Conservation (phyloP, 92 coral and sea anemone species). For the Zoanthus gigantus region DNA sequence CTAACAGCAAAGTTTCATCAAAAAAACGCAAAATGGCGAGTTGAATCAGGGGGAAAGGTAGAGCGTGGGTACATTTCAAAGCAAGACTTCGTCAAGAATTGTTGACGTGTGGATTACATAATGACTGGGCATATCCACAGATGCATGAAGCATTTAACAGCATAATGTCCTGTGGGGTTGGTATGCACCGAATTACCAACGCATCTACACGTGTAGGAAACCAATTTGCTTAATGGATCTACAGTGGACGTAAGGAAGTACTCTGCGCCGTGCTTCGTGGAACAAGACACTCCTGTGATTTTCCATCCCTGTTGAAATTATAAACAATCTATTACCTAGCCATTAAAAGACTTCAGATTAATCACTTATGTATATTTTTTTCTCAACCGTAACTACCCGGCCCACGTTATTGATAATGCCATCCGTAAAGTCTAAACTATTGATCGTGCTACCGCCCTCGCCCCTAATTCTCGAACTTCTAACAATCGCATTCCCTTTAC, state of each 20-base stretch:
- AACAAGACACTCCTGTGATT: slow-evolving; percentile 69
- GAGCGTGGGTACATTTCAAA: too few relatives aligned
- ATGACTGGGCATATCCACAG: slow-evolving; percentile 80
- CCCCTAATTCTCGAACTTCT: too few relatives aligned
- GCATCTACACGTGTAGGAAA: slow-evolving; percentile 67
- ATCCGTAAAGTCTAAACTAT: too few relatives aligned
- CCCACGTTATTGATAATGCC: too few relatives aligned
- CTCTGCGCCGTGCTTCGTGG: slow-evolving; percentile 69
- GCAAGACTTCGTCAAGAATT: neutral
- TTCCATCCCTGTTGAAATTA: slow-evolving; percentile 59
- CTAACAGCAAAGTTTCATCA: too few relatives aligned
- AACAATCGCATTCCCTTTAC: too few relatives aligned
- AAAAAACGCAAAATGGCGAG: too few relatives aligned
- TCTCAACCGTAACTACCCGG: too few relatives aligned
- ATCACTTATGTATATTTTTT: too few relatives aligned
- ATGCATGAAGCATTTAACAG: slow-evolving; percentile 66
- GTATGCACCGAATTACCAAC: slow-evolving; percentile 60
- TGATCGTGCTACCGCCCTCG: too few relatives aligned
- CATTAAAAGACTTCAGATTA: neutral
- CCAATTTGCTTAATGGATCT: slow-evolving; percentile 6
- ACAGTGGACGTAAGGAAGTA: slow-evolving; percentile 51
- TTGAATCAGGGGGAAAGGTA: too few relatives aligned
- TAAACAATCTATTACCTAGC: neutral
- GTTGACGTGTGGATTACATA: neutral
- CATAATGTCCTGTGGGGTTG: slow-evolving; percentile 16